phyloP scores from a whole-genome alignment of 2,797 vertebrate species.

The Arnoldichthys spilopterus region DNA sequence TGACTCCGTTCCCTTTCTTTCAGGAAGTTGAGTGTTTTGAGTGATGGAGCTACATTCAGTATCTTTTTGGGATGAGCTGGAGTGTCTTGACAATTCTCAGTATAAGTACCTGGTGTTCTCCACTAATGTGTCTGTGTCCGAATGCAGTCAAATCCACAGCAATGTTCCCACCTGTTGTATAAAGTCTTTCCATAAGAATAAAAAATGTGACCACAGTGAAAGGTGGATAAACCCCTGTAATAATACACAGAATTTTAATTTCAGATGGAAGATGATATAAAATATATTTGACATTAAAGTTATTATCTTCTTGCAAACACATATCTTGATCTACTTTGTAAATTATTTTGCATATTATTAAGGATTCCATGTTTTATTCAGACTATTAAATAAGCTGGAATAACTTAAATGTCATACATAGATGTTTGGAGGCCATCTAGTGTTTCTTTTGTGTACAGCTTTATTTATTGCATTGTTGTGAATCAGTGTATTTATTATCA shows the following conservation, averaged over 20 bases:
- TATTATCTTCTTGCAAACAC: background rate
- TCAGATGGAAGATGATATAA: too few relatives aligned
- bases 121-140: too few relatives aligned
- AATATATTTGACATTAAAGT: background rate
- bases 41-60: background rate
- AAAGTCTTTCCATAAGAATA: too few relatives aligned
- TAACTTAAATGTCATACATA: background rate
- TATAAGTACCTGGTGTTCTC: too few relatives aligned
- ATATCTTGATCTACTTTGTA: background rate
- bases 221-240: too few relatives aligned
- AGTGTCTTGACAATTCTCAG: too few relatives aligned
- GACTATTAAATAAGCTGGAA: background rate
- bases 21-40: too few relatives aligned
- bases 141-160: too few relatives aligned
- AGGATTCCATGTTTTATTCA: background rate
- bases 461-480: background rate
- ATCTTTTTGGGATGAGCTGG: background rate
- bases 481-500: background rate
- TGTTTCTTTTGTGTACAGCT: conserved; percentile 13
- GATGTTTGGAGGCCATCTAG: conserved; percentile 25
- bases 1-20: too few relatives aligned
- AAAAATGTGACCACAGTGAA: too few relatives aligned
- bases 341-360: background rate
- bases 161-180: too few relatives aligned
- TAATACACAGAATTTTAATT: too few relatives aligned